Conservation (phyloP, 1,140 invertebrate genomes). For the Sycophaga agraensis region DNA sequence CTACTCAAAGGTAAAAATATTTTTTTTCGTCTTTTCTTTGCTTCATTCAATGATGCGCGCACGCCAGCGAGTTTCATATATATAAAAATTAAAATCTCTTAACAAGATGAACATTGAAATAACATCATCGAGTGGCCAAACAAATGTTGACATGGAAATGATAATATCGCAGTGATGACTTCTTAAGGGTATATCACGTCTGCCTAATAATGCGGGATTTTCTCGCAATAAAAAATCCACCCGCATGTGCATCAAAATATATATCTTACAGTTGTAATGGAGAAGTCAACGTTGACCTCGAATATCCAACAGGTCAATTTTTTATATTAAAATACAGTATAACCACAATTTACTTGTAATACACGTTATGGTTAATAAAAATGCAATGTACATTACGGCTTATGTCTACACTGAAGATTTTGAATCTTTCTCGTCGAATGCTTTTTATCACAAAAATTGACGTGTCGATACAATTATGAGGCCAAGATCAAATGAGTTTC, state of each 20-base stretch:
- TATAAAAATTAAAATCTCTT: background rate
- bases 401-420: slow-evolving; percentile 11
- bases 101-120: background rate
- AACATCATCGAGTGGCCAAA: background rate
- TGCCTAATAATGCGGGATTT: background rate
- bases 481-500: background rate
- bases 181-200: background rate
- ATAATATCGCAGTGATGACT: background rate
- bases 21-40: no score
- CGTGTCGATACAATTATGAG: background rate
- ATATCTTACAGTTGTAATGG: slow-evolving; percentile 1
- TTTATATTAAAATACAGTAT: slow-evolving; percentile 7
- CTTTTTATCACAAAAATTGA: slow-evolving; percentile 14
- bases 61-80: no score
- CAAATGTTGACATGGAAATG: background rate
- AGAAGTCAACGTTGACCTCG: background rate
- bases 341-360: background rate
- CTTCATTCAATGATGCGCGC: no score
- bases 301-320: slow-evolving; percentile 5
- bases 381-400: slow-evolving; percentile 2
- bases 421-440: background rate
- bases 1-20: no score
- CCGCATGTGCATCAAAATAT: background rate
- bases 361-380: background rate
- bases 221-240: background rate